These are phyloP conservation scores for Ginglymostoma cirratum DNA, from an alignment of 2,113 vertebrate genomes.

Conservation along the genomic window DNA sequence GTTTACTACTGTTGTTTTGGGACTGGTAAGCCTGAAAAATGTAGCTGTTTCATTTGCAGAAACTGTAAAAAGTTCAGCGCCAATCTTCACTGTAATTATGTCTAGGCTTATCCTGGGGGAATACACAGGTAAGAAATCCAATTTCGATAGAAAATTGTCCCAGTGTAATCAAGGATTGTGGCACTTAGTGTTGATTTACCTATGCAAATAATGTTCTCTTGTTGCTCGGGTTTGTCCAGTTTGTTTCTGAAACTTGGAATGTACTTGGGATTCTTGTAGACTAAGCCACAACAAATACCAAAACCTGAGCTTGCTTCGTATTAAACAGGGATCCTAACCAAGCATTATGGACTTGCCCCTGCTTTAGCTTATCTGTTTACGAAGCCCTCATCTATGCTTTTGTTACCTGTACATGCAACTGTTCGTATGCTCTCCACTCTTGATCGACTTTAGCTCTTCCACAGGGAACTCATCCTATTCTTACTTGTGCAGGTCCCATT, in stretches of 20 bases:
- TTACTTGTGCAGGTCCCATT: not conserved
- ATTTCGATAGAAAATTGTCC: not conserved
- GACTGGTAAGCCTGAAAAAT: conserved; percentile 88
- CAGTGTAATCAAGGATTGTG: not conserved
- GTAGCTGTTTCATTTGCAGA: conserved; percentile 92
- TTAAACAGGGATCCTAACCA: not conserved
- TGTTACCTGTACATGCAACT: not conserved
- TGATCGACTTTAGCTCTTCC: not conserved
- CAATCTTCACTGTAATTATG: conserved; percentile 96
- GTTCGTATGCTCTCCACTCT: not conserved
- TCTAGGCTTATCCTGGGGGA: conserved; percentile 89
- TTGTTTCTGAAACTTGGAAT: not conserved
- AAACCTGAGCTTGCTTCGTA: not conserved
- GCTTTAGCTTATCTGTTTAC: not conserved
- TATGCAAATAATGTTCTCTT: not conserved
- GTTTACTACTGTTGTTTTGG: conserved; percentile 86
- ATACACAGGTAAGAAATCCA: conserved; percentile 71
- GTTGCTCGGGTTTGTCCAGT: not conserved
- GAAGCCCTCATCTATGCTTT: not conserved
- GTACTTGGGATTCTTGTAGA: not conserved
- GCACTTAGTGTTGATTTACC: not conserved
- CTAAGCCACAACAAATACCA: not conserved
- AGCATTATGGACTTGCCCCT: not conserved
- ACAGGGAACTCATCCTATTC: not conserved
- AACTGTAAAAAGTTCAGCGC: conserved; percentile 93